phyloP scores from a whole-genome alignment of 2,888 invertebrate species.

The Tetranychus piercei region DNA sequence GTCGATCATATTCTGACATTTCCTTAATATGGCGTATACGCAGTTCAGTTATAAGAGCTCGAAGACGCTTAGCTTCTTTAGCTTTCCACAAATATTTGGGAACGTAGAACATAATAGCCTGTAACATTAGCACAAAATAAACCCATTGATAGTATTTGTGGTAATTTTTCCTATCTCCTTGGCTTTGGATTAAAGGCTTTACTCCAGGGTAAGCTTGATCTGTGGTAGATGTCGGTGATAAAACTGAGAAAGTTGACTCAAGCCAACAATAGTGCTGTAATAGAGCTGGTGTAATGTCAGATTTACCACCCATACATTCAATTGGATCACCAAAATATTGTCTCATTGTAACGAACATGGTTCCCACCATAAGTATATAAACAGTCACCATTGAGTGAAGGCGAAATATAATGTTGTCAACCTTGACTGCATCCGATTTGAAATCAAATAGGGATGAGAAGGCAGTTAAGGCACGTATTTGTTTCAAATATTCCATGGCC shows the following conservation, averaged over 20 bases:
- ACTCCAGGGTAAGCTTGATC: constrained; percentile 12
- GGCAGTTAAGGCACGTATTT: constrained; percentile 11
- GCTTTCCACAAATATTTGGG: constrained; percentile 16
- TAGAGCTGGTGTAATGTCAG: constrained; percentile 4
- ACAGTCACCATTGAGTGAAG: constrained; percentile 11
- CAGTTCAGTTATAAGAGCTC: constrained; percentile 8
- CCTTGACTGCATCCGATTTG: constrained; percentile 9
- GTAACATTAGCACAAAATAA: constrained; percentile 14
- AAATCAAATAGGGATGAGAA: constrained; percentile 7
- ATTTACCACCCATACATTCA: constrained; percentile 10
- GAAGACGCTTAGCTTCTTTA: constrained; percentile 13
- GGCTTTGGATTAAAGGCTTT: background rate
- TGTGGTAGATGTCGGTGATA: background rate
- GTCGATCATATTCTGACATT: constrained; percentile 10
- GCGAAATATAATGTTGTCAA: background rate
- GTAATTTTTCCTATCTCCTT: constrained; percentile 11
- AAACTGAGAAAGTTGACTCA: constrained; percentile 12
- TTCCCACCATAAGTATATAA: constrained; percentile 8
- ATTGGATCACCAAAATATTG: constrained; percentile 13
- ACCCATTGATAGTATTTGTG: constrained; percentile 16
- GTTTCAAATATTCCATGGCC: constrained; percentile 13
- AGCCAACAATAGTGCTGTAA: constrained; percentile 14
- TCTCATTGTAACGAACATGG: constrained; percentile 12
- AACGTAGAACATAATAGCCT: constrained; percentile 12
- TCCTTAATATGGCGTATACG: constrained; percentile 8